Evolutionary conservation across 2,113 vertebrate genomes (phyloP).

Genomic region (Progne subis): DNA sequence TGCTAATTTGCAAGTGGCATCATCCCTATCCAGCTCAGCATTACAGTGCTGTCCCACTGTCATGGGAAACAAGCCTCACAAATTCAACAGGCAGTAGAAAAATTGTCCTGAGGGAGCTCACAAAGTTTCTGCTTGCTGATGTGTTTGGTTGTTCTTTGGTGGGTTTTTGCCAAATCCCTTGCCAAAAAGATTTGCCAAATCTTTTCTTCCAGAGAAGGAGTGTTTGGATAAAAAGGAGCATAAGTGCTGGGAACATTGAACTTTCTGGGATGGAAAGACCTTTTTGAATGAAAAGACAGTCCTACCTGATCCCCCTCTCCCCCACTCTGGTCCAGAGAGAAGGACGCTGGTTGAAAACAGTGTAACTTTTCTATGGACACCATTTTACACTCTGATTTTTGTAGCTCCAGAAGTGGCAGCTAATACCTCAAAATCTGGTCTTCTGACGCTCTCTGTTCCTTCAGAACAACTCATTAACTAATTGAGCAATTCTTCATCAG

Average conservation of each 20-base stretch:
- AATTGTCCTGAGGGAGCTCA: neutral
- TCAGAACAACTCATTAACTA: neutral
- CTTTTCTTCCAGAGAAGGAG: neutral
- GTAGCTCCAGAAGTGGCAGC: neutral
- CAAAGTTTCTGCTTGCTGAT: neutral
- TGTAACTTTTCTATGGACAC: accelerated
- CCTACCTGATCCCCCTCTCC: neutral
- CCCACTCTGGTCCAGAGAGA: neutral
- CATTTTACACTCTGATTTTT: neutral
- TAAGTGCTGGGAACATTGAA: neutral
- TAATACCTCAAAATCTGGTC: neutral
- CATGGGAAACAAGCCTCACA: neutral
- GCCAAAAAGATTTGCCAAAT: neutral
- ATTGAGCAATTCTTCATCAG: neutral
- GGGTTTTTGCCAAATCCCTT: neutral
- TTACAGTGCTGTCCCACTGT: neutral
- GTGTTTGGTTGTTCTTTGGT: neutral
- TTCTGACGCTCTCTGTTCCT: neutral
- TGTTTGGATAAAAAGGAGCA: neutral
- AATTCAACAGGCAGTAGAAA: neutral
- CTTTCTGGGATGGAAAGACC: neutral
- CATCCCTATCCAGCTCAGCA: neutral
- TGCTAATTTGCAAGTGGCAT: neutral
- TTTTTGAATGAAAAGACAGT: neutral
- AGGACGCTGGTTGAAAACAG: neutral